Evolutionary conservation across 2,113 vertebrate genomes (phyloP), one percentile per base, ranked within the genome.

Genomic region (Nicator chloris): DNA sequence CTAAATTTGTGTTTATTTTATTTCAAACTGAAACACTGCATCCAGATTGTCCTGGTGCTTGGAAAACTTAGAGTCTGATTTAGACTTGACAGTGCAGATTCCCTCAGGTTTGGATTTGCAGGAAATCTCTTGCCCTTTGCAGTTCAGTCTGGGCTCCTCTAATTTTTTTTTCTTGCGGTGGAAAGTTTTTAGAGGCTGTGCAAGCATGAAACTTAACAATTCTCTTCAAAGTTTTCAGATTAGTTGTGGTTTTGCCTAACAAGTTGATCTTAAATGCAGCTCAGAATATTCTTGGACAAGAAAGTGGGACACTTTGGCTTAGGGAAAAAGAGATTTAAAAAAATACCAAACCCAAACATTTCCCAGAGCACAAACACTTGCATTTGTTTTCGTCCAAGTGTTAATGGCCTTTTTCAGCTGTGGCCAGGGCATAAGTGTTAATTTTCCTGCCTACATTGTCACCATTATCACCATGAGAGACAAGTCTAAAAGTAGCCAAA

Each of bases 331-430:
- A 83, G 30, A 66, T 37, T 64, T 1, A 0, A 18, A 60, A 90
- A 92, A 61, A 68, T 7, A 49, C 10, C 27, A 63, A 56, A 83
- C 35, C 27, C 31, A 73, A 79, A 69, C 72, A 70, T 89, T 97
- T 96, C 95, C 94, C 78, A 89, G 96, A 69, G 84, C 94, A 81
- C 78, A 81, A 75, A 96, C 28, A 40, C 89, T 93, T 93, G 59
- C 72, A 51, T 91, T 97, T 96, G 92, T 95, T 93, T 86, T 22
- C 4, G 0, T 79, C 91, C 95, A 94, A 95, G 82, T 88, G 72
- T 75, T 95, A 93, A 91, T 86, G 79, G 91, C 92, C 96, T 96
- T 95, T 95, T 97, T 97, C 95, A 97, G 88, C 79, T 39, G 35
- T 68, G n/a, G 70, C 95, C 92, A 73, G 81, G 57, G 45, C 70